Base-by-base conservation (phyloP, 2,113 vertebrate genomes). In the Phyllostomus discolor region DNA sequence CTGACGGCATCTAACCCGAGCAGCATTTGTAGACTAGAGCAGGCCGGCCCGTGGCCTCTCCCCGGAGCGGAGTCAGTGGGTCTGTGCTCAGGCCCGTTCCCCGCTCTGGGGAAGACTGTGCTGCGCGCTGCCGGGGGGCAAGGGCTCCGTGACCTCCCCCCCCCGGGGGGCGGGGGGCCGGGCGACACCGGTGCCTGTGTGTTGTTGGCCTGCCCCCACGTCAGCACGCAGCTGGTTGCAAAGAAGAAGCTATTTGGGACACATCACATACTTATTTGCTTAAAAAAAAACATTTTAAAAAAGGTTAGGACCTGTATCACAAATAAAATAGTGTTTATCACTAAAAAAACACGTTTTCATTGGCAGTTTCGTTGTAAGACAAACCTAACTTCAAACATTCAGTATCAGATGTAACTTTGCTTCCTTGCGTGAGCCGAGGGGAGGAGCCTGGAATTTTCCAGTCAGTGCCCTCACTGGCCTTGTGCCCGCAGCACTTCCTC, bases 241-340 rank as follows among this genome's bases (percentile, higher is more conserved):
- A 96, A 93, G 57, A 70, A 31, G 46, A 38, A 50, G 24, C 81
- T 91, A 67, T 54, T 67, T 94, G 66, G 28, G 94, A 88, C 62
- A 15, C 90, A 41, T 72, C 38, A 76, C 59, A 75, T 80, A 59
- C 20, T 66, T 88, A 50, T 48, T 73, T 82, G 3, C 22, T 69
- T 91, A 91, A 75, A 83, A 83, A 90, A 93, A 46, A n/a, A n/a
- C 26, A 22, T 93, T 91, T 88, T 31, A 22, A 78, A 88, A 67
- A 80, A 57, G 12, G 14, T 5, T 73, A 70, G 24, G 26, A 70
- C 48, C 41, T 73, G 17, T 28, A 59, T 38, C 6, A 14, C 11
- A 31, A 62, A 4, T 78, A 79, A 95, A 93, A 87, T 66, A 64
- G 31, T 78, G 14, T 90, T 69, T 76, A 35, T 87, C 66, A 59